These are phyloP conservation scores for Anhinga anhinga DNA, from an alignment of 2,113 vertebrate species.

Conservation along the genomic window DNA sequence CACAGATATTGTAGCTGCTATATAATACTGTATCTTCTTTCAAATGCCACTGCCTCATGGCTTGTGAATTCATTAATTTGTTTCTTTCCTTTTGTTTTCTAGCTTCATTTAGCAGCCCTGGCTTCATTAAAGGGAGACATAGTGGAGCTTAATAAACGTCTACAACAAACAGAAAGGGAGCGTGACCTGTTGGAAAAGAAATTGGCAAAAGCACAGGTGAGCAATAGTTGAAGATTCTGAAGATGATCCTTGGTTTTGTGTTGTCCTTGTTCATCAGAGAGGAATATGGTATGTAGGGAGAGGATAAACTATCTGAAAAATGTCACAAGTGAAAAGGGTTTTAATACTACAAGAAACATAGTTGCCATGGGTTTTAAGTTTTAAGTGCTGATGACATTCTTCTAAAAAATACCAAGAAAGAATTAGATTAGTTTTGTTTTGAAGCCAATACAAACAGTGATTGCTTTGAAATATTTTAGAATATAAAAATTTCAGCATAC, in stretches of 20 bases:
- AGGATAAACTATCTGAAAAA: background rate
- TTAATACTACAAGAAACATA: background rate
- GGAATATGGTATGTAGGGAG: background rate
- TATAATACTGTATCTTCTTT: background rate
- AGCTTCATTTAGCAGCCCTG: slow-evolving; percentile 87
- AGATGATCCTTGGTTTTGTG: background rate
- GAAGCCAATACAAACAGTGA: background rate
- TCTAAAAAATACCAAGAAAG: background rate
- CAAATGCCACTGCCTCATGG: background rate
- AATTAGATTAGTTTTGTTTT: background rate
- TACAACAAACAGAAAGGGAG: slow-evolving; percentile 84
- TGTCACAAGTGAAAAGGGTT: background rate
- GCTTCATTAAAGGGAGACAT: slow-evolving; percentile 86
- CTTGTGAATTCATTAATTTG: slow-evolving; percentile 14
- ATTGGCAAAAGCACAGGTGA: slow-evolving; percentile 86
- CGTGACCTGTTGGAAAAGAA: slow-evolving; percentile 85
- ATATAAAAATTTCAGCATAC: background rate
- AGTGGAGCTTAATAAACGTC: slow-evolving; percentile 84
- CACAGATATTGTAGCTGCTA: background rate
- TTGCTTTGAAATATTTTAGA: background rate
- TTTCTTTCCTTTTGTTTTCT: slow-evolving; percentile 7
- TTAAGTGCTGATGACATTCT: background rate
- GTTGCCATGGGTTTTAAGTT: background rate
- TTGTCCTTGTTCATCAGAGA: background rate
- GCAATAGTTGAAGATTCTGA: background rate